Evolutionary conservation across 37 sponge, comb jelly and placozoan species (phyloP).

Genomic region (Lycopodina hypogea): DNA sequence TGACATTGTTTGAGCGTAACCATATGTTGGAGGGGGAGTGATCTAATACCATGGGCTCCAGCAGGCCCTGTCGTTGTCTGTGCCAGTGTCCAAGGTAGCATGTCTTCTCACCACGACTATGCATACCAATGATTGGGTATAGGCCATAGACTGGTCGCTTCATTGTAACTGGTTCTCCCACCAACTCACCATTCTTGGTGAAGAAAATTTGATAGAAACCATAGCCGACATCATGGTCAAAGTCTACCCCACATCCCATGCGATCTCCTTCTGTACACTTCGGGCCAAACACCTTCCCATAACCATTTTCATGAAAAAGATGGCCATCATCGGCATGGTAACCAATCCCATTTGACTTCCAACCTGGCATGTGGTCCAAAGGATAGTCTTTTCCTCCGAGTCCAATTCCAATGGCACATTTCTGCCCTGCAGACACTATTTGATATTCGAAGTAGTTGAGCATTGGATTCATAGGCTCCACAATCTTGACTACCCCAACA

Average conservation of each 20-base stretch:
- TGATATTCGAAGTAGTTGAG: conserved; percentile 77
- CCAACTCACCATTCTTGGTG: conserved; percentile 75
- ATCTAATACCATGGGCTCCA: conserved; percentile 45
- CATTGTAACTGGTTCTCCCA: conserved; percentile 56
- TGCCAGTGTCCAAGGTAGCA: conserved; percentile 69
- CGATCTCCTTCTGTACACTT: conserved; percentile 66
- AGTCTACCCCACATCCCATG: conserved; percentile 78
- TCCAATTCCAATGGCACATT: conserved; percentile 66
- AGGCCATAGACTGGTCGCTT: conserved; percentile 66
- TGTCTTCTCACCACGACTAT: conserved; percentile 72
- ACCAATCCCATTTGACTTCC: conserved; percentile 73
- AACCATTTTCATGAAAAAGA: conserved; percentile 61
- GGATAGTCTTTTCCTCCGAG: conserved; percentile 51
- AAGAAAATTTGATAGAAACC: conserved; percentile 75
- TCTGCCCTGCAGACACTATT: conserved; percentile 53
- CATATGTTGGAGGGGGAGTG: conserved; percentile 45
- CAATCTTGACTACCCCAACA: conserved; percentile 72
- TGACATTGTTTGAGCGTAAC: conserved; percentile 65
- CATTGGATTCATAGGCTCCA: conserved; percentile 70
- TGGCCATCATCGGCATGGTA: conserved; percentile 80
- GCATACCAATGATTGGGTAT: conserved; percentile 77
- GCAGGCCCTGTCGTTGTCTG: conserved; percentile 11
- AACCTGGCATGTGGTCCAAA: conserved; percentile 68
- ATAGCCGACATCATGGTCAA: conserved; percentile 36
- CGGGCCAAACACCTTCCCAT: conserved; percentile 66